Base-by-base conservation (phyloP, 2,797 vertebrate species). In the Pelodytes ibericus region DNA sequence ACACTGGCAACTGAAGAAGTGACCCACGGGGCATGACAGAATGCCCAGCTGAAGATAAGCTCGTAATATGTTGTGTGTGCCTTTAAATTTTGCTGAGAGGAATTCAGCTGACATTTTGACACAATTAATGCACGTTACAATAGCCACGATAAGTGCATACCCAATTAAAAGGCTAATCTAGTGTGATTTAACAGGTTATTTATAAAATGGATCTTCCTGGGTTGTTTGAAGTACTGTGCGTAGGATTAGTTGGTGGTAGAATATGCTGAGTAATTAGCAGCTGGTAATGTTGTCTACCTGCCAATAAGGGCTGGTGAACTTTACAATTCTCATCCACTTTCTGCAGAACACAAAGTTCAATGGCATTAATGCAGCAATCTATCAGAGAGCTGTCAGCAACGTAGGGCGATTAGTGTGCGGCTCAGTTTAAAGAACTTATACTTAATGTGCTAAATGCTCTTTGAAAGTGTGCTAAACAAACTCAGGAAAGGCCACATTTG, bases 341-440 rank as follows among this genome's bases (percentile, higher is more conserved):
- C 29, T 62, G 60, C 24, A 41, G 20, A 8, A n/a, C 36, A 22
- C 26, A 22, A 62, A 36, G 30, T 33, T 9, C 30, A n/a, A 1
- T 33, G 16, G 36, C n/a, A 62, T 62, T 62, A 62, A 62, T 62
- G n/a, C 60, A 39, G 60, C 9, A 64, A 64, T 64, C 62, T 18
- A 64, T 64, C 30, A 64, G 20, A 26, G 33, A 5, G 0, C 33
- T 64, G 62, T 44, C 62, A 36, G 44, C 30, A 31, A 20, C 24
- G 4, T 26, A 20, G 62, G 62, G n/a, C 26, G 33, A 64, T 64
- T 64, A 64, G 62, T 64, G 9, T 44, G 36, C 10, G 22, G 30
- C 31, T 33, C 18, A 62, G 60, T 29, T 36, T 62, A 62, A 60
- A 36, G 59, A 36, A 62, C 61, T 64, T 64, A 41, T 41, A 41